Evolutionary conservation across 2,113 vertebrate genomes (phyloP).

Genomic region (rabbit (Oryctolagus cuniculus)): DNA sequence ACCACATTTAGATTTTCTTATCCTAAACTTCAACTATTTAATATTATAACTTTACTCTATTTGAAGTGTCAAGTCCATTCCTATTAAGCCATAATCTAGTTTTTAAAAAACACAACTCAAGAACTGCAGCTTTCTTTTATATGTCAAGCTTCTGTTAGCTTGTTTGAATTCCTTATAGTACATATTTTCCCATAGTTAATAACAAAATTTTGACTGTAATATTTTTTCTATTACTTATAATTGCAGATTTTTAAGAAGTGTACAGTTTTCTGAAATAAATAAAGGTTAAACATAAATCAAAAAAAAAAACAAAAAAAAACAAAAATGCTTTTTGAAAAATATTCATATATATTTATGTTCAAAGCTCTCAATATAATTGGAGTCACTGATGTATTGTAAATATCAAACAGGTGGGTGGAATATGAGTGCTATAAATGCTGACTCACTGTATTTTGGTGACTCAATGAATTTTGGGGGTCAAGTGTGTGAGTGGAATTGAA

Average conservation of each 20-base stretch:
- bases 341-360: not conserved
- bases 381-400: not conserved
- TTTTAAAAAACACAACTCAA: conserved; percentile 21
- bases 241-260: conserved; percentile 38
- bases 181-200: conserved; percentile 12
- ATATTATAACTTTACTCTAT: conserved; percentile 22
- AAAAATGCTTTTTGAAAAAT: not conserved
- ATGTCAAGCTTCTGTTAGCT: not conserved
- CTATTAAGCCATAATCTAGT: not conserved
- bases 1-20: conserved; percentile 34
- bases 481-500: not conserved
- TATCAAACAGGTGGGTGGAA: not conserved
- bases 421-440: not conserved
- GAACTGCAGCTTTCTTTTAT: not conserved
- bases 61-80: not conserved
- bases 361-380: not conserved
- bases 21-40: conserved; percentile 45
- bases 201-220: conserved; percentile 55
- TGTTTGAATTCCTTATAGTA: conserved; percentile 33
- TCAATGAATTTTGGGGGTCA: not conserved
- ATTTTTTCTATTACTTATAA: conserved; percentile 80
- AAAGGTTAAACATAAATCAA: conserved; percentile 68
- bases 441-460: not conserved
- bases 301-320: too few relatives aligned
- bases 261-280: conserved; percentile 72